Percentiles rank a stretch among this genome's conserved stretches.
These are phyloP conservation scores for Shinisaurus crocodilurus DNA, from an alignment of 2,113 vertebrate genomes.

Conservation along the genomic window DNA sequence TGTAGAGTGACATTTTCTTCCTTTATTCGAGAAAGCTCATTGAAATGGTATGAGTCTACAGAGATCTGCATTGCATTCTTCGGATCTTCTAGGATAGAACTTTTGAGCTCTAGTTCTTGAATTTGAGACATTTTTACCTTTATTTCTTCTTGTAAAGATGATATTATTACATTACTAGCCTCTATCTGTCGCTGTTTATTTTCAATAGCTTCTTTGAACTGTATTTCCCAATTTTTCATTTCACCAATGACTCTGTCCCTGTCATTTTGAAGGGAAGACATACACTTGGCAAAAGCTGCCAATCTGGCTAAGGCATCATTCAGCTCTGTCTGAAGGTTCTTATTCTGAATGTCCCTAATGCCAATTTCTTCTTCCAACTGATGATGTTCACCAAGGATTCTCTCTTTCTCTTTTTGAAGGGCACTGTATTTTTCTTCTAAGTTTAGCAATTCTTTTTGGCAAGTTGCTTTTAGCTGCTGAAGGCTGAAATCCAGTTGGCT, in stretches of 20 bases:
- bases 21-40: slow-evolving; percentile 79
- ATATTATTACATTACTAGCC: slow-evolving; percentile 78
- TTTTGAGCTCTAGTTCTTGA: slow-evolving; percentile 75
- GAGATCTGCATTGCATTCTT: slow-evolving; percentile 77
- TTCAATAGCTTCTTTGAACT: slow-evolving; percentile 80
- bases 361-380: slow-evolving; percentile 73
- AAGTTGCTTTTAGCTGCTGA: slow-evolving; percentile 66
- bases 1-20: slow-evolving; percentile 74
- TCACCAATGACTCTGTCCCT: slow-evolving; percentile 70
- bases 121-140: slow-evolving; percentile 73
- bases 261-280: slow-evolving; percentile 76
- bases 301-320: slow-evolving; percentile 77
- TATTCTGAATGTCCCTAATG: slow-evolving; percentile 72
- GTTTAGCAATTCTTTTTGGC: slow-evolving; percentile 69
- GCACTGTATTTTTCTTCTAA: slow-evolving; percentile 70
- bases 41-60: slow-evolving; percentile 72
- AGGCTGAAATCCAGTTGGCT: slow-evolving; percentile 53
- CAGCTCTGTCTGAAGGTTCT: slow-evolving; percentile 75
- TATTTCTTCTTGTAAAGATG: slow-evolving; percentile 76
- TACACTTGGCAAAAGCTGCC: slow-evolving; percentile 75
- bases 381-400: slow-evolving; percentile 51
- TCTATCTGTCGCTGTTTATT: slow-evolving; percentile 84
- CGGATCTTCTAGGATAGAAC: slow-evolving; percentile 72
- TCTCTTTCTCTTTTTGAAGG: slow-evolving; percentile 71
- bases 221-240: slow-evolving; percentile 76